These are phyloP conservation scores for Trachelipus rathkii DNA, from an alignment of 1,140 invertebrate genomes.

Conservation along the genomic window DNA sequence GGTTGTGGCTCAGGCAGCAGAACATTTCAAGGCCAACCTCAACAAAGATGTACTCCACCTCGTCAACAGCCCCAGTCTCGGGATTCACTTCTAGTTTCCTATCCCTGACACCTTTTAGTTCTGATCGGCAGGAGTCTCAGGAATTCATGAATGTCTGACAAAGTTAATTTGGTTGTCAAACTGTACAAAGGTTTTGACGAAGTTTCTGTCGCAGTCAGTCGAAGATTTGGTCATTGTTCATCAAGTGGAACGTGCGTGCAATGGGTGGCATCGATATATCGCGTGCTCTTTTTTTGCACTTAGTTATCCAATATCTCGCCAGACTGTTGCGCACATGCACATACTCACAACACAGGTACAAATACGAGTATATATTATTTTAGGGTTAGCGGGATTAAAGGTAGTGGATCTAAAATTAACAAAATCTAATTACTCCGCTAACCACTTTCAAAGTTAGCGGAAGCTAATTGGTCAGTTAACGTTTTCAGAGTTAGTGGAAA, in stretches of 20 bases:
- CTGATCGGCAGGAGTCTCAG: constrained; percentile 1
- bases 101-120: constrained; percentile 4
- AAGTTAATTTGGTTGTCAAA: background rate
- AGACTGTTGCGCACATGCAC: too few species aligned
- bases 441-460: too few species aligned
- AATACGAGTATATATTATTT: too few species aligned
- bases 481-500: too few species aligned
- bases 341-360: too few species aligned
- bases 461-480: too few species aligned
- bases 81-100: background rate
- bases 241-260: constrained; percentile 3
- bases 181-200: constrained; percentile 7
- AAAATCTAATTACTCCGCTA: too few species aligned
- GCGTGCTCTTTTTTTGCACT: too few species aligned
- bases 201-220: constrained; percentile 1
- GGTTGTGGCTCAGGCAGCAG: constrained; percentile 6
- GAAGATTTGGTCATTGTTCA: constrained; percentile 1
- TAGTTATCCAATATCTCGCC: too few species aligned
- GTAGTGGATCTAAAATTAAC: too few species aligned
- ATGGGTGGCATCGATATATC: too few species aligned
- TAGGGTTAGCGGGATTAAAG: too few species aligned
- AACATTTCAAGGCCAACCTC: constrained; percentile 3
- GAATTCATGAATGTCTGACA: background rate
- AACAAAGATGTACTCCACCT: constrained; percentile 13
- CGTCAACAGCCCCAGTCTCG: constrained; percentile 4